Conservation (phyloP, 2,797 vertebrate genomes). For the Falco novaeseelandiae region DNA sequence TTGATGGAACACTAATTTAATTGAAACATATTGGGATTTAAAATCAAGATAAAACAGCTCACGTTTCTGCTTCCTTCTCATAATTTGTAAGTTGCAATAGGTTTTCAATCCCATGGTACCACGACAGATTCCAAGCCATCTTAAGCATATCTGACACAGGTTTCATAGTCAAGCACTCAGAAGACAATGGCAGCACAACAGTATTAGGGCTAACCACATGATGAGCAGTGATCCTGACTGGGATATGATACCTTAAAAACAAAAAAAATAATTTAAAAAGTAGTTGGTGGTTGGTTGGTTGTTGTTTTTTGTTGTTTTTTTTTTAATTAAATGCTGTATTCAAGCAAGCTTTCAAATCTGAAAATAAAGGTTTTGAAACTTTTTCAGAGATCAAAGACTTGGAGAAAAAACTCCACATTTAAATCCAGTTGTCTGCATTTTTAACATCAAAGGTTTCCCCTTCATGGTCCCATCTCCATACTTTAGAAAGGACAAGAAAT, state of each 20-base stretch:
- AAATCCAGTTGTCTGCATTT: neutral
- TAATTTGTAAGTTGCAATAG: slow-evolving; percentile 70
- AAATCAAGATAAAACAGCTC: slow-evolving; percentile 63
- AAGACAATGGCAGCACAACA: slow-evolving; percentile 82
- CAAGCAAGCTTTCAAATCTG: neutral
- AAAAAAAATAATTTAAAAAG: neutral
- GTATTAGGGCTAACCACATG: slow-evolving; percentile 92
- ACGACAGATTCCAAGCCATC: slow-evolving; percentile 91
- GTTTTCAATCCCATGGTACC: slow-evolving; percentile 87
- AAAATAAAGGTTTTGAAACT: neutral
- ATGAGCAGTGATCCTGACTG: slow-evolving; percentile 81
- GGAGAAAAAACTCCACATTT: neutral
- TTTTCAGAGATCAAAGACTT: neutral
- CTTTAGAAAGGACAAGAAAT: neutral
- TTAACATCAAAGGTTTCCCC: neutral
- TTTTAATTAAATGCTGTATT: neutral
- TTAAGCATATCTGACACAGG: slow-evolving; percentile 86
- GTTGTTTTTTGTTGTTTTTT: neutral
- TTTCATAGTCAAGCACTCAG: slow-evolving; percentile 81
- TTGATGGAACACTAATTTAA: neutral
- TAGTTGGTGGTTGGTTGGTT: neutral
- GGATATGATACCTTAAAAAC: slow-evolving; percentile 84
- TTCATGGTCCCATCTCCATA: neutral
- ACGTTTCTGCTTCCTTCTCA: slow-evolving; percentile 73
- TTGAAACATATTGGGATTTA: neutral